Evolutionary conservation across 1,140 invertebrate species (phyloP).

Genomic region (Trypoxylus dichotomus): DNA sequence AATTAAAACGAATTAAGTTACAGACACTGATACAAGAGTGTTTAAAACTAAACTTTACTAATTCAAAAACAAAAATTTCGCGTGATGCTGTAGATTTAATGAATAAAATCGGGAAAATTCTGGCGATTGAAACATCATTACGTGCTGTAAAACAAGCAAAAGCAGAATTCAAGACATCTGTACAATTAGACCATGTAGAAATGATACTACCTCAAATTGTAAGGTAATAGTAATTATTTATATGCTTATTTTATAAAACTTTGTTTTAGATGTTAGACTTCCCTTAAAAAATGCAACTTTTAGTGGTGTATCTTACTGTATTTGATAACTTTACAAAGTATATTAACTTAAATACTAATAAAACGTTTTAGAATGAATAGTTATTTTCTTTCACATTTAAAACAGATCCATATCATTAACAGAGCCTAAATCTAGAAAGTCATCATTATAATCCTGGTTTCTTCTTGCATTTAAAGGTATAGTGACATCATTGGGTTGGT

Average conservation of each 20-base stretch:
- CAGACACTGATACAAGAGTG: constrained; percentile 46
- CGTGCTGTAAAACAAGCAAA: constrained; percentile 55
- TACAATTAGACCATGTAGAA: constrained; percentile 44
- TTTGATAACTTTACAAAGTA: background rate
- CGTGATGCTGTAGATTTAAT: constrained; percentile 51
- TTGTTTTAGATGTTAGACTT: constrained; percentile 43
- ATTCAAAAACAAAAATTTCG: constrained; percentile 51
- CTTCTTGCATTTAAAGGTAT: background rate
- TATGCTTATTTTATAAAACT: constrained; percentile 2
- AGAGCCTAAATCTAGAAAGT: constrained; percentile 70
- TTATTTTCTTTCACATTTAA: constrained; percentile 46
- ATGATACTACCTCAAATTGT: constrained; percentile 44
- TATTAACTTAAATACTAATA: background rate
- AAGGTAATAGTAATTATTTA: constrained; percentile 2
- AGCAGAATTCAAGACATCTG: constrained; percentile 49
- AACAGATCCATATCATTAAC: constrained; percentile 76
- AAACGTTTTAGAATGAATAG: constrained; percentile 14
- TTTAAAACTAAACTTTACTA: constrained; percentile 47
- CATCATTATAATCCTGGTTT: constrained; percentile 60
- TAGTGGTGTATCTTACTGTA: background rate
- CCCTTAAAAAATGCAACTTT: constrained; percentile 34
- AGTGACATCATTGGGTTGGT: constrained; percentile 53
- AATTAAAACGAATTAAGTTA: background rate
- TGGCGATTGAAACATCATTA: constrained; percentile 57
- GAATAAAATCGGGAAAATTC: constrained; percentile 55